These are phyloP conservation scores for Trogon melanurus DNA, from an alignment of 2,113 vertebrate species.

Conservation along the genomic window DNA sequence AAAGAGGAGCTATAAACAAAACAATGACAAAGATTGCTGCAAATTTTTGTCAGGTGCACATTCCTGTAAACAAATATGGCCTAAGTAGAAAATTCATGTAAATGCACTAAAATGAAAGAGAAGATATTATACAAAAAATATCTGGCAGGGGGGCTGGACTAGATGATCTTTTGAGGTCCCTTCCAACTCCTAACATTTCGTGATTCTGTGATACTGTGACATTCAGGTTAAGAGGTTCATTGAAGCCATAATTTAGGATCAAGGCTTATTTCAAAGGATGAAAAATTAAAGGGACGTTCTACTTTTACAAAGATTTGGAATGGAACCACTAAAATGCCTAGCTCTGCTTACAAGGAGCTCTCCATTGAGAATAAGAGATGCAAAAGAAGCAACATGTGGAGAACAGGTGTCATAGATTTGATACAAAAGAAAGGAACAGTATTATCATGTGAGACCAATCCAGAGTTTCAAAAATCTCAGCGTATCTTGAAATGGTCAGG, in stretches of 20 bases:
- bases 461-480: background rate
- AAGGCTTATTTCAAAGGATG: background rate
- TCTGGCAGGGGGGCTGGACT: too few species aligned
- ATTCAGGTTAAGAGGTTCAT: background rate
- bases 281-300: background rate
- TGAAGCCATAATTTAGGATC: background rate
- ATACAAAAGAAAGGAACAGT: background rate
- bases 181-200: too few species aligned
- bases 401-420: background rate
- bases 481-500: background rate
- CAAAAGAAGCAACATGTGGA: background rate
- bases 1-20: background rate
- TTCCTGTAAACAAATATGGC: background rate
- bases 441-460: background rate
- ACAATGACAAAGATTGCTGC: background rate
- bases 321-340: background rate
- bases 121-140: background rate
- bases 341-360: background rate
- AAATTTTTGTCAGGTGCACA: background rate
- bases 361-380: background rate
- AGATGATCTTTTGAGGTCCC: too few species aligned
- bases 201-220: too few species aligned
- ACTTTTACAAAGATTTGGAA: background rate
- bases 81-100: background rate
- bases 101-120: background rate